Percentiles rank a stretch among this genome's conserved stretches.
Conservation (phyloP, 2,797 vertebrate genomes). For the Bradypus variegatus region DNA sequence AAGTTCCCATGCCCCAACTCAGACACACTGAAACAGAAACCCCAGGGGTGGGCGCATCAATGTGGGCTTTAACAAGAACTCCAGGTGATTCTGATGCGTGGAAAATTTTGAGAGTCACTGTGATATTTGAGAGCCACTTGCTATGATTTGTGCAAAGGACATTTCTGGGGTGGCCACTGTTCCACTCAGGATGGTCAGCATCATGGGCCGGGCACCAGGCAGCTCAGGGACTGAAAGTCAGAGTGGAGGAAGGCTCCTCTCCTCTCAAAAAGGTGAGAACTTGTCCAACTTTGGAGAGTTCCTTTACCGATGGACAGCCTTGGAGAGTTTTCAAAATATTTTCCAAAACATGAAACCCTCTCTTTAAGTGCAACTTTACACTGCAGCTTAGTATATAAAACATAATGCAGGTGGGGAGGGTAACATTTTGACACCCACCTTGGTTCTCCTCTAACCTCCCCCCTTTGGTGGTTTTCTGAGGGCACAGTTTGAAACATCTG, state of each 20-base stretch:
- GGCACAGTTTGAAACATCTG: neutral
- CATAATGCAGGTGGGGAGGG: neutral
- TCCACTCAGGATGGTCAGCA: neutral
- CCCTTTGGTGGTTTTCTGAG: neutral
- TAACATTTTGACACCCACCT: neutral
- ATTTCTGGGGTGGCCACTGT: neutral
- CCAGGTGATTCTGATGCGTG: neutral
- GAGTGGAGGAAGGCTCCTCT: neutral
- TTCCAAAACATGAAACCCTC: neutral
- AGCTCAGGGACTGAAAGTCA: neutral
- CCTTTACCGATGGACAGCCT: neutral
- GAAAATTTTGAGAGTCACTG: neutral
- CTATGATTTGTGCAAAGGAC: neutral
- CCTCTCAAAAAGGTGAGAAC: neutral
- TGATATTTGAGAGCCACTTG: neutral
- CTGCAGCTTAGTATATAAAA: neutral
- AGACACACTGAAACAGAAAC: neutral
- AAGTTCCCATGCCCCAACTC: neutral
- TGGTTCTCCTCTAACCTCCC: neutral
- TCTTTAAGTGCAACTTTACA: neutral
- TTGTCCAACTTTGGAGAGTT: neutral
- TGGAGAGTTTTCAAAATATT: neutral
- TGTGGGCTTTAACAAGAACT: neutral
- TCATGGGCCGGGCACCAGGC: rapidly evolving
- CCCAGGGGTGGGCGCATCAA: neutral